Evolutionary conservation across 2,797 vertebrate species (phyloP).

Genomic region (Gymnoscopelus microlampas): DNA sequence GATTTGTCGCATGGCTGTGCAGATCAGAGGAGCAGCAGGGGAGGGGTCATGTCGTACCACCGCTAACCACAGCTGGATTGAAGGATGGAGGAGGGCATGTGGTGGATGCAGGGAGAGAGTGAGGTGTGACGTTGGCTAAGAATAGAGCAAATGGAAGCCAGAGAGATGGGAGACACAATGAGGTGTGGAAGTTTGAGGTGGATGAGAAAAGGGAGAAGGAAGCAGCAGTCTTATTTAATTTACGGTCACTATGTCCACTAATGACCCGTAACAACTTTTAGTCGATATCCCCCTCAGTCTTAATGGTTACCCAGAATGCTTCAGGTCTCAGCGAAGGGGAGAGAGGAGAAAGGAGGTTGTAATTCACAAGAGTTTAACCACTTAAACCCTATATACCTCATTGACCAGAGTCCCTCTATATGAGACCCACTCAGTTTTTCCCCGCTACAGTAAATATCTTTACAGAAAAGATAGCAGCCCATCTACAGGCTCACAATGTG

Average conservation of each 20-base stretch:
- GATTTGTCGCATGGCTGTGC: conserved; percentile 74
- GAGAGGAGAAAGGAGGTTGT: background rate
- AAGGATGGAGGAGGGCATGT: background rate
- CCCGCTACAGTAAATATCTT: too few relatives aligned
- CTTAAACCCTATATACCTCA: too few relatives aligned
- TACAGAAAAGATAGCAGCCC: too few relatives aligned
- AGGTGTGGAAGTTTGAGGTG: background rate
- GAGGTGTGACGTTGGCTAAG: background rate
- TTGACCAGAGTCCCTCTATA: too few relatives aligned
- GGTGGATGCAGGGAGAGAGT: background rate
- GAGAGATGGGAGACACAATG: background rate
- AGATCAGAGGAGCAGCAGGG: conserved; percentile 70
- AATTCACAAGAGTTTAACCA: too few relatives aligned
- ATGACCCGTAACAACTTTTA: background rate
- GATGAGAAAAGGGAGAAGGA: conserved; percentile 20
- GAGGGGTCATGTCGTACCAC: conserved; percentile 59
- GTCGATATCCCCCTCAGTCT: background rate
- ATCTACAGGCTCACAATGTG: too few relatives aligned
- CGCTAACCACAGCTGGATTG: conserved; percentile 42
- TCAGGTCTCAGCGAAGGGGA: background rate
- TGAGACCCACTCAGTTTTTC: too few relatives aligned
- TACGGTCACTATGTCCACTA: background rate
- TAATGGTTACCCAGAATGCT: background rate
- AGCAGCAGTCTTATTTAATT: background rate
- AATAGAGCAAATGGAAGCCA: background rate